A percentile compares a stretch with the other conserved stretches of the same genome.
phyloP scores from a whole-genome alignment of 2,113 vertebrate genomes.

The Halcyon senegalensis region DNA sequence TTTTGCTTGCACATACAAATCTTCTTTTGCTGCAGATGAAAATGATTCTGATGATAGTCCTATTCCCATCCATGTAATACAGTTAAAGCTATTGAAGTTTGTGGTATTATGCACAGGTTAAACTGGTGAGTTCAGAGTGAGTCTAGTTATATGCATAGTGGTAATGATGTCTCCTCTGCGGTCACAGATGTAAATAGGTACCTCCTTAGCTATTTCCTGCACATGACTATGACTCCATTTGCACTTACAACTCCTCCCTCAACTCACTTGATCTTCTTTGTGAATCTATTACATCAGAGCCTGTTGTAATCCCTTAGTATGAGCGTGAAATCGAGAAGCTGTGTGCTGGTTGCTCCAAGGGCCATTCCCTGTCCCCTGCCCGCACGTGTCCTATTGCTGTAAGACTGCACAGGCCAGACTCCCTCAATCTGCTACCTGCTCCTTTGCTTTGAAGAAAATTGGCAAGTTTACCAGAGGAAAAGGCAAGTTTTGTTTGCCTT shows the following conservation, averaged over 20 bases:
- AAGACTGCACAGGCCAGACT: not conserved
- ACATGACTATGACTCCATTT: not conserved
- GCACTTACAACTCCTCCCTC: not conserved
- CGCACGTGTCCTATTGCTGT: accelerated
- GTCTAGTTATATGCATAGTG: not conserved
- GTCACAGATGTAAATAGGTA: not conserved
- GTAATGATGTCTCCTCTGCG: not conserved
- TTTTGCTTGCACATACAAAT: not conserved
- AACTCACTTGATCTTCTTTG: not conserved
- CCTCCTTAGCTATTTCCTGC: not conserved
- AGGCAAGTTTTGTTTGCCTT: not conserved
- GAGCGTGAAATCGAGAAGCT: not conserved
- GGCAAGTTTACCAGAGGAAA: not conserved
- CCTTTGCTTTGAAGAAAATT: not conserved
- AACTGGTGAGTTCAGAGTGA: not conserved
- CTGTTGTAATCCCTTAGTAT: not conserved
- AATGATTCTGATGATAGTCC: not conserved
- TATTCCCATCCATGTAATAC: not conserved
- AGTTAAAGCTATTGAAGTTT: not conserved
- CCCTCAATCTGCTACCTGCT: not conserved
- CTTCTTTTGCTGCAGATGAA: not conserved
- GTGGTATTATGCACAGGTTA: not conserved
- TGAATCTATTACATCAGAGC: not conserved
- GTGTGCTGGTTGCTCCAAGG: accelerated
- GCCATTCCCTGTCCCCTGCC: not conserved